phyloP scores from a whole-genome alignment of 2,113 vertebrate species.

The Rhabdornis inornatus region DNA sequence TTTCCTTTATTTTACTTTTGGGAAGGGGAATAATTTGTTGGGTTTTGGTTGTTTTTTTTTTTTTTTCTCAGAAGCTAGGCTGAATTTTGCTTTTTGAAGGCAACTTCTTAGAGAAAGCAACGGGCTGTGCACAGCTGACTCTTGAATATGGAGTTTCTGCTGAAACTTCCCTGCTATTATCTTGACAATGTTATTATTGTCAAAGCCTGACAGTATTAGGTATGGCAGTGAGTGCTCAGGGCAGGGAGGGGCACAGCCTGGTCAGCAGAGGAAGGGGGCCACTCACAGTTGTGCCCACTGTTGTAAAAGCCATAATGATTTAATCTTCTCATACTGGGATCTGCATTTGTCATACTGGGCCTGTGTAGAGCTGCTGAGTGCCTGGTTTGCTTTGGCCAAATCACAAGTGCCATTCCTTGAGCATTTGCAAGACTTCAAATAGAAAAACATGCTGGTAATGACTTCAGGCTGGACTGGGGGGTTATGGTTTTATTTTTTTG shows the following conservation, averaged over 20 bases:
- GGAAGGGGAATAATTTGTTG: background rate
- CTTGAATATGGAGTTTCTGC: slow-evolving; percentile 61
- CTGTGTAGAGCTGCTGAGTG: background rate
- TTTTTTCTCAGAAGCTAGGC: background rate
- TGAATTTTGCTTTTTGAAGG: slow-evolving; percentile 57
- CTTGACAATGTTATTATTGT: slow-evolving; percentile 70
- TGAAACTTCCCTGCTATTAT: slow-evolving; percentile 71
- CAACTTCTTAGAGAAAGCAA: slow-evolving; percentile 43
- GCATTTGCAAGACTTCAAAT: slow-evolving; percentile 68
- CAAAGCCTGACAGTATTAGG: slow-evolving; percentile 70
- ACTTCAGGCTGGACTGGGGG: slow-evolving; percentile 59
- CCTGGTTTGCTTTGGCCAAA: slow-evolving; percentile 59
- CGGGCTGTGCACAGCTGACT: slow-evolving; percentile 57
- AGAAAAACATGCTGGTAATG: slow-evolving; percentile 65
- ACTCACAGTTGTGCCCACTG: slow-evolving; percentile 39
- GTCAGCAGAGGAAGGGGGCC: slow-evolving; percentile 44
- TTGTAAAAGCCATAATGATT: slow-evolving; percentile 68
- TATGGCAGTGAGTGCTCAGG: slow-evolving; percentile 49
- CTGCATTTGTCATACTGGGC: slow-evolving; percentile 14
- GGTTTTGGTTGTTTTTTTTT: background rate
- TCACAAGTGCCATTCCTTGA: slow-evolving; percentile 46
- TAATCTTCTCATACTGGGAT: slow-evolving; percentile 66
- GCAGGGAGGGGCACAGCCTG: slow-evolving; percentile 46
- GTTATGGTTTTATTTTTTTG: background rate
- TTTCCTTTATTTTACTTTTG: background rate